Evolutionary conservation across 2,113 vertebrate genomes (phyloP).

Genomic region (Motacilla tschutschensis): DNA sequence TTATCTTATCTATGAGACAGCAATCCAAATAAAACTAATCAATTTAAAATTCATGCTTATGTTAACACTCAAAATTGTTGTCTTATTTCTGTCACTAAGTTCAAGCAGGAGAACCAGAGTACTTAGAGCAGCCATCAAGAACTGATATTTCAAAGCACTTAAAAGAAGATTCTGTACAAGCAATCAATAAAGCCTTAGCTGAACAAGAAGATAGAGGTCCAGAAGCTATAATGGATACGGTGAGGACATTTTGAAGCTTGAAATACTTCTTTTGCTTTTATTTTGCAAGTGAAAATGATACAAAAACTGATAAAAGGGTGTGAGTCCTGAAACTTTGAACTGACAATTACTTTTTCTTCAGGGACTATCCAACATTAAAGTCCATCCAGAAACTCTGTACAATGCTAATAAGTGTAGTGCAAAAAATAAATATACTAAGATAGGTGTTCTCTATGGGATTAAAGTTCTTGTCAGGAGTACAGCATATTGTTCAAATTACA

Average conservation of each 20-base stretch:
- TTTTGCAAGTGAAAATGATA: background rate
- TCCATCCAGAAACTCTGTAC: background rate
- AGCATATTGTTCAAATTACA: background rate
- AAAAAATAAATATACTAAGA: background rate
- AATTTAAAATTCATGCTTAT: background rate
- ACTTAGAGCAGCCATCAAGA: slow-evolving; percentile 95
- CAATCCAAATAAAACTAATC: background rate
- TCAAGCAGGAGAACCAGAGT: slow-evolving; percentile 87
- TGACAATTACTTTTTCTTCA: background rate
- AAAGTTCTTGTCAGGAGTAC: background rate
- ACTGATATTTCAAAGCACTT: slow-evolving; percentile 86
- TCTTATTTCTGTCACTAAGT: slow-evolving; percentile 71
- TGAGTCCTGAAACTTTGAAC: background rate
- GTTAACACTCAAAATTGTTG: slow-evolving; percentile 33
- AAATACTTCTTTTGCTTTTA: background rate
- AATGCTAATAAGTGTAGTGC: background rate
- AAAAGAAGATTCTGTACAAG: slow-evolving; percentile 90
- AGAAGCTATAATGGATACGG: slow-evolving; percentile 87
- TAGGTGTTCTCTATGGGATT: background rate
- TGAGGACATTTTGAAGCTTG: slow-evolving; percentile 68
- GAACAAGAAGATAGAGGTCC: slow-evolving; percentile 87
- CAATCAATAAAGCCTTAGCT: slow-evolving; percentile 86
- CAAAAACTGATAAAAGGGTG: background rate
- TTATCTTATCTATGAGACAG: background rate
- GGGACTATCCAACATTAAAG: background rate